These are phyloP conservation scores for Orthonevra nobilis DNA, from an alignment of 2,888 invertebrate genomes.

Conservation along the genomic window DNA sequence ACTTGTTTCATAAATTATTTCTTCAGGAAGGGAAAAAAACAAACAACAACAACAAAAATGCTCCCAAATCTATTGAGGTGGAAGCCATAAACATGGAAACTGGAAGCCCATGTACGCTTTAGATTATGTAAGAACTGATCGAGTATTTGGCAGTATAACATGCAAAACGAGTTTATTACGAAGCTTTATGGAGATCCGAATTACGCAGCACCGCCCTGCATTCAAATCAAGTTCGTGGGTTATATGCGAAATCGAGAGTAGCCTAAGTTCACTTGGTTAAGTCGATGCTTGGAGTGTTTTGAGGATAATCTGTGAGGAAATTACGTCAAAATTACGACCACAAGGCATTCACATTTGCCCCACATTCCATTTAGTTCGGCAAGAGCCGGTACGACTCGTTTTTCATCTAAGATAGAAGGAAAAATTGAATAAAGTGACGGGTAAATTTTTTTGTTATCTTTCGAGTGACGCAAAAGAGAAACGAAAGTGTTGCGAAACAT, in stretches of 20 bases:
- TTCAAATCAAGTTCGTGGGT: not conserved
- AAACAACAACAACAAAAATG: too few relatives aligned
- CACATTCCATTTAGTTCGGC: not conserved
- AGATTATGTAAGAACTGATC: not conserved
- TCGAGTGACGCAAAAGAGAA: too few relatives aligned
- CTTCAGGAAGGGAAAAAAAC: constrained; percentile 12
- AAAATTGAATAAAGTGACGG: too few relatives aligned
- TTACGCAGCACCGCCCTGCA: constrained; percentile 2
- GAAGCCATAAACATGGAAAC: not conserved
- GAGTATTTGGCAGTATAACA: not conserved
- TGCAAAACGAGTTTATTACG: not conserved
- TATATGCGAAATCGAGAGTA: not conserved
- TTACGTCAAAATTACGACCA: not conserved
- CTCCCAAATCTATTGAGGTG: not conserved
- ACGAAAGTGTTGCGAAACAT: too few relatives aligned
- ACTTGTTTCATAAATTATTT: constrained; percentile 19
- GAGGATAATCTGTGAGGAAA: not conserved
- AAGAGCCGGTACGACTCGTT: not conserved
- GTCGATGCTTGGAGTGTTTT: not conserved
- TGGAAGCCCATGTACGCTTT: not conserved
- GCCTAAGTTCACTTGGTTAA: not conserved
- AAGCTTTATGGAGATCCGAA: not conserved
- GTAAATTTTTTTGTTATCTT: too few relatives aligned
- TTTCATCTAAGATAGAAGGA: too few relatives aligned
- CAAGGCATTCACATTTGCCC: not conserved